Percentiles rank a stretch among this genome's conserved stretches.
Evolutionary conservation across 2,113 vertebrate genomes (phyloP).

Genomic region (Centrocercus urophasianus): DNA sequence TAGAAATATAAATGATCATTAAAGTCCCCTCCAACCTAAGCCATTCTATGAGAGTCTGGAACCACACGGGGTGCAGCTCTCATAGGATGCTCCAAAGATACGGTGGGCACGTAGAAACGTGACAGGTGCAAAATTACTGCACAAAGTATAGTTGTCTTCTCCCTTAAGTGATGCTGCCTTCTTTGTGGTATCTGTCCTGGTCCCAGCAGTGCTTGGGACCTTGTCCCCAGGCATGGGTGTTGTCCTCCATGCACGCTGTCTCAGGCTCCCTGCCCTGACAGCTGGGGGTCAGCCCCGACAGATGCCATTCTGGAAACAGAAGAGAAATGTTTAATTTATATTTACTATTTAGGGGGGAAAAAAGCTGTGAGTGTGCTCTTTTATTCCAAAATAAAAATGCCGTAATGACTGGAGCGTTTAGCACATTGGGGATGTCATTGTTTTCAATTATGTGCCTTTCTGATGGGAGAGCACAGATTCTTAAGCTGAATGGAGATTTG

Average conservation of each 20-base stretch:
- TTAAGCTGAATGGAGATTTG: slow-evolving; percentile 75
- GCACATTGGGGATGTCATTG: slow-evolving; percentile 73
- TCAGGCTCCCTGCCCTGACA: background rate
- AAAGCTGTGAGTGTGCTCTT: slow-evolving; percentile 63
- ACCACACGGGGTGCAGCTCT: background rate
- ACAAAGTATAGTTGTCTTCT: accelerated
- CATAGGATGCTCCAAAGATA: background rate
- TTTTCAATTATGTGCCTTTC: slow-evolving; percentile 80
- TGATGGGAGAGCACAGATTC: slow-evolving; percentile 74
- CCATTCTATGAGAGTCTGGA: too few species aligned
- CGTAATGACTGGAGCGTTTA: slow-evolving; percentile 77
- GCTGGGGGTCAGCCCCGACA: slow-evolving; percentile 49
- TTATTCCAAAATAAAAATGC: slow-evolving; percentile 74
- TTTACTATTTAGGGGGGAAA: slow-evolving; percentile 62
- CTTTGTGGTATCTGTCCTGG: background rate
- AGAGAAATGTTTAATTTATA: slow-evolving; percentile 63
- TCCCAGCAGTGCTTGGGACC: background rate
- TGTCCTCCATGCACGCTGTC: accelerated
- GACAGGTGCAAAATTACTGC: background rate
- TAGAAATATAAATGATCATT: too few species aligned
- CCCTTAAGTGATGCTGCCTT: accelerated
- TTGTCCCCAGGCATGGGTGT: background rate
- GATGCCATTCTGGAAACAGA: slow-evolving; percentile 68
- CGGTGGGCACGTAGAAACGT: accelerated
- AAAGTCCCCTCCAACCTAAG: too few species aligned